Evolutionary conservation across 2,113 vertebrate genomes (phyloP).

Genomic region (Pachyramphus minor): DNA sequence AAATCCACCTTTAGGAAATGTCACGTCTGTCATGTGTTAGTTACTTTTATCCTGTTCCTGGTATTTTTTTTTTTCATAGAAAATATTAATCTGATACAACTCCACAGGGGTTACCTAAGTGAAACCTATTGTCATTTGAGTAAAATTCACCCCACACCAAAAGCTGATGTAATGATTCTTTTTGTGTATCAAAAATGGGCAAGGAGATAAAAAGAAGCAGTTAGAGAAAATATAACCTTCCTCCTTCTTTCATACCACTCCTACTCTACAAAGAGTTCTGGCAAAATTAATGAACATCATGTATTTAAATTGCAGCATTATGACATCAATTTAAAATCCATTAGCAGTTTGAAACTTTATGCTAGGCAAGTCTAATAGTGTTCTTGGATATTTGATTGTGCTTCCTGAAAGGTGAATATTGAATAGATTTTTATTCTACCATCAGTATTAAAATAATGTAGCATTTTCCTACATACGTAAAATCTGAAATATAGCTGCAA

Average conservation of each 20-base stretch:
- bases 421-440: slow-evolving; percentile 45
- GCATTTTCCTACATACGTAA: slow-evolving; percentile 38
- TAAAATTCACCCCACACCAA: neutral
- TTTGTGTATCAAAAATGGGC: neutral
- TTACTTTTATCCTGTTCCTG: neutral
- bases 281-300: slow-evolving; percentile 60
- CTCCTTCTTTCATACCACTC: neutral
- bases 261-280: slow-evolving; percentile 16
- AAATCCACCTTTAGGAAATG: neutral
- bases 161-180: neutral
- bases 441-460: slow-evolving; percentile 61
- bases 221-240: neutral
- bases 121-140: neutral
- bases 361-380: slow-evolving; percentile 44
- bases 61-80: neutral
- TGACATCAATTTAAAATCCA: slow-evolving; percentile 66
- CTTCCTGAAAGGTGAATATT: slow-evolving; percentile 63
- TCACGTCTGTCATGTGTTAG: neutral
- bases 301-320: slow-evolving; percentile 66
- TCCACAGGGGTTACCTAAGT: neutral
- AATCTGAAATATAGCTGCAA: slow-evolving; percentile 59
- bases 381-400: slow-evolving; percentile 60
- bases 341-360: slow-evolving; percentile 61
- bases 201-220: neutral
- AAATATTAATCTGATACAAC: neutral